Evolutionary conservation across 2,113 vertebrate genomes (phyloP).

Genomic region (Bufo gargarizans): DNA sequence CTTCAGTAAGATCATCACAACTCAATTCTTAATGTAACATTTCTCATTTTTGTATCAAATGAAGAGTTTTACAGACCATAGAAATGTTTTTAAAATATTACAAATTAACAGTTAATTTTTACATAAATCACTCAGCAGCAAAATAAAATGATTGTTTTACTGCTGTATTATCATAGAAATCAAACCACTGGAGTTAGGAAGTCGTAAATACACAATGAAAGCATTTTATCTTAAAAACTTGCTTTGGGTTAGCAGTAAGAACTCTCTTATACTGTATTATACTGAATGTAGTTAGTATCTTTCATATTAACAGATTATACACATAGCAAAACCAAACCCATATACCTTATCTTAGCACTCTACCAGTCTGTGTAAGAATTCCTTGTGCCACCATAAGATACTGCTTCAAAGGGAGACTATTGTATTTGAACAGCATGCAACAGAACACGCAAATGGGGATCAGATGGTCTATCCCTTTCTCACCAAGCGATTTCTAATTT

Average conservation of each 20-base stretch:
- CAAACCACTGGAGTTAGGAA: constrained; percentile 42
- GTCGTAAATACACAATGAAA: constrained; percentile 32
- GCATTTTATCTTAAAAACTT: not conserved
- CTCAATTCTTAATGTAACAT: not conserved
- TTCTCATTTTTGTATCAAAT: too few relatives aligned
- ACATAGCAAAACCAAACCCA: not conserved
- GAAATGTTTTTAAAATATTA: not conserved
- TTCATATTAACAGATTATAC: not conserved
- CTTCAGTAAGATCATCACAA: not conserved
- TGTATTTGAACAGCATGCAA: too few relatives aligned
- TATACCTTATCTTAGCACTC: too few relatives aligned
- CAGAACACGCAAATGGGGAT: too few relatives aligned
- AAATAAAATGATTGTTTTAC: not conserved
- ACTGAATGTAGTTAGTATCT: too few relatives aligned
- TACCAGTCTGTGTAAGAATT: too few relatives aligned
- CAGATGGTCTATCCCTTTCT: too few relatives aligned
- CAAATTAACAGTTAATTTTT: not conserved
- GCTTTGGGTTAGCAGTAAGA: not conserved
- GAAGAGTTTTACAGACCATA: too few relatives aligned
- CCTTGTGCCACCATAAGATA: not conserved
- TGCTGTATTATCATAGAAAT: not conserved
- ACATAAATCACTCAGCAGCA: not conserved
- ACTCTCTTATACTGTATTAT: not conserved
- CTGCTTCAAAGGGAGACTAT: too few relatives aligned
- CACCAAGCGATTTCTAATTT: too few relatives aligned